Conservation (phyloP, 2,888 invertebrate species). For the Dryocosmus kuriphilus region DNA sequence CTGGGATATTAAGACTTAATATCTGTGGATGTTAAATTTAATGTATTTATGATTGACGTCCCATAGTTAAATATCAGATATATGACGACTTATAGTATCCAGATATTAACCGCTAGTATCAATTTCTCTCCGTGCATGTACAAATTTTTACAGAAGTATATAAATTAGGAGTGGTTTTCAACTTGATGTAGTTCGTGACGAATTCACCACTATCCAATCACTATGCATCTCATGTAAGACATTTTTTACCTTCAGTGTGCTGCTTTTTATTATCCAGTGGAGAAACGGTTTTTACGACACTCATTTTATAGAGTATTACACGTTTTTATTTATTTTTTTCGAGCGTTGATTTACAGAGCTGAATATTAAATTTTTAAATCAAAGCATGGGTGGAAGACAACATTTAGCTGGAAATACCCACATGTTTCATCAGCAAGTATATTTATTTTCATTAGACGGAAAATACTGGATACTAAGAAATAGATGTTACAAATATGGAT, state of each 20-base stretch:
- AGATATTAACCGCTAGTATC: no score
- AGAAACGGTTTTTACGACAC: conserved; percentile 38
- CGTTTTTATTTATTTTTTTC: neutral
- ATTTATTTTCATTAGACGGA: neutral
- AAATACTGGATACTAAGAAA: no score
- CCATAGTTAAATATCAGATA: no score
- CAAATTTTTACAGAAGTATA: neutral
- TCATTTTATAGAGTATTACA: conserved; percentile 15
- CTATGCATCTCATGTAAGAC: conserved; percentile 30
- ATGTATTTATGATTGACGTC: no score
- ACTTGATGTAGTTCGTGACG: conserved; percentile 32
- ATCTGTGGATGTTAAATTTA: no score
- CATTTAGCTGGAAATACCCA: neutral
- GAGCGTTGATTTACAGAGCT: neutral
- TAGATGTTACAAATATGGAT: no score
- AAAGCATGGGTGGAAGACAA: neutral
- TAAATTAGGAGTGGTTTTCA: conserved; percentile 24
- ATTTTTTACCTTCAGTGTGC: conserved; percentile 23
- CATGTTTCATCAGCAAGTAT: neutral
- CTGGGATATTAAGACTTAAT: no score
- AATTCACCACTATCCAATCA: conserved; percentile 36
- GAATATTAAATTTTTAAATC: neutral
- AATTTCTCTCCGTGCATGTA: no score
- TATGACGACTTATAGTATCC: no score
- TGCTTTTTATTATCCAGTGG: conserved; percentile 28